These are phyloP conservation scores for Prionchulus punctatus DNA, from an alignment of 2,888 invertebrate genomes.

Conservation along the genomic window DNA sequence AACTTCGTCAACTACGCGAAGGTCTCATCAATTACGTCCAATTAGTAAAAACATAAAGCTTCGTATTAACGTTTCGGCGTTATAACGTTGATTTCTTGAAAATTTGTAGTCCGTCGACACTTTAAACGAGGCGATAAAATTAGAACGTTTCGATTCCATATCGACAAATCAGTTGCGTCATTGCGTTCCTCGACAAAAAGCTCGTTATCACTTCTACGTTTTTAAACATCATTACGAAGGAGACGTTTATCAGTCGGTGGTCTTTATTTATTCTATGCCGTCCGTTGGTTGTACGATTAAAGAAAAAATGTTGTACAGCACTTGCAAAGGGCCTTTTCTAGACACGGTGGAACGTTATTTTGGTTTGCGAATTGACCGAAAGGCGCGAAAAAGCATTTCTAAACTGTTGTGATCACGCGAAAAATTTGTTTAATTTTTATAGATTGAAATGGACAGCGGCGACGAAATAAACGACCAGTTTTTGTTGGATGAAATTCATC, in stretches of 20 bases:
- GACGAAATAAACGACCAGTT: constrained; percentile 74
- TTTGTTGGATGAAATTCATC: constrained; percentile 81
- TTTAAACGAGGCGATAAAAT: constrained; percentile 66
- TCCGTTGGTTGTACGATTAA: constrained; percentile 87
- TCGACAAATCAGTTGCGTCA: constrained; percentile 51
- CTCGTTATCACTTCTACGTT: constrained; percentile 75
- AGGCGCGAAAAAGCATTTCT: constrained; percentile 45
- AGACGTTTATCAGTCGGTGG: constrained; percentile 67
- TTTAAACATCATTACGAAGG: constrained; percentile 74
- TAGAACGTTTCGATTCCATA: constrained; percentile 57
- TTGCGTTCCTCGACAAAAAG: constrained; percentile 64
- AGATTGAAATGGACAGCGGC: constrained; percentile 80
- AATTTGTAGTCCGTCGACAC: constrained; percentile 46
- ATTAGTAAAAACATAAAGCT: constrained; percentile 42
- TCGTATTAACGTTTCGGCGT: background rate
- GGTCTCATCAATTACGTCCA: constrained; percentile 75
- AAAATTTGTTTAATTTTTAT: constrained; percentile 15
- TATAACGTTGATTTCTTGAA: background rate
- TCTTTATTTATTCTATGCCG: constrained; percentile 97
- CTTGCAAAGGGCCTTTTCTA: constrained; percentile 79
- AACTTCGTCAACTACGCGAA: constrained; percentile 53
- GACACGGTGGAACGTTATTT: constrained; percentile 56
- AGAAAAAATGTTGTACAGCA: constrained; percentile 95
- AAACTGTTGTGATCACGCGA: background rate
- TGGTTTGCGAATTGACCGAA: constrained; percentile 63